Evolutionary conservation across 2,797 vertebrate genomes (phyloP), one percentile per base, ranked within the genome.

Genomic region (Callimico goeldii): DNA sequence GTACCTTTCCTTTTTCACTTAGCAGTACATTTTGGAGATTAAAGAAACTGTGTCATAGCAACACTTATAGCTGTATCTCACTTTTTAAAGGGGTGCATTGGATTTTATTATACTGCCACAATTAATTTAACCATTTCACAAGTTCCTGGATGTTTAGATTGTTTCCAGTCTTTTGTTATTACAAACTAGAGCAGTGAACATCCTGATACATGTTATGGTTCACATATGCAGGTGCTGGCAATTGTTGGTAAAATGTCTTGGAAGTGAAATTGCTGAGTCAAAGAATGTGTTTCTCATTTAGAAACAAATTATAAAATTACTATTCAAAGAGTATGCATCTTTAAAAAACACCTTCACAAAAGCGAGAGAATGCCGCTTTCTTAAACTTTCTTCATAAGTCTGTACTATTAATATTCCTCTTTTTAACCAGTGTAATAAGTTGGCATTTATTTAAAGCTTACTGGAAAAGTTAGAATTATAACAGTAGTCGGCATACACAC

Each of bases 181-280:
- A n/a, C 1, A 57, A 91, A 77, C n/a, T 55, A 84, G 24, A 72
- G 11, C 14, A 81, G 46, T 70, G 19, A 41, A 77, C 36, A 57
- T 73, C 46, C 43, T 88, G 48, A 46, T 36, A 58, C 1, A 28
- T 72, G 13, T 81, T 92, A 13, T 73, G 81, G 10, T 58, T 14
- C 26, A 39, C 39, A 76, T 61, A 55, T 82, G 36, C 13, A 43
- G 11, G 88, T 80, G 79, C 19, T 72, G 19, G 10, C n/a, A 72
- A 20, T 72, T 11, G 4, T 96, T 91, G 39, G 12, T 94, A 87
- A 58, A n/a, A 67, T 39, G 17, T 85, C 46, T 50, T 90, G 24
- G 20, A 90, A 96, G 70, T 97, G 48, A 95, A 91, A 91, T 75
- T 87, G 1, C 48, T 87, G 10, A 70, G 17, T 94, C 85, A 92